phyloP scores from a whole-genome alignment of 2,888 invertebrate genomes.

The Candidula unifasciata region DNA sequence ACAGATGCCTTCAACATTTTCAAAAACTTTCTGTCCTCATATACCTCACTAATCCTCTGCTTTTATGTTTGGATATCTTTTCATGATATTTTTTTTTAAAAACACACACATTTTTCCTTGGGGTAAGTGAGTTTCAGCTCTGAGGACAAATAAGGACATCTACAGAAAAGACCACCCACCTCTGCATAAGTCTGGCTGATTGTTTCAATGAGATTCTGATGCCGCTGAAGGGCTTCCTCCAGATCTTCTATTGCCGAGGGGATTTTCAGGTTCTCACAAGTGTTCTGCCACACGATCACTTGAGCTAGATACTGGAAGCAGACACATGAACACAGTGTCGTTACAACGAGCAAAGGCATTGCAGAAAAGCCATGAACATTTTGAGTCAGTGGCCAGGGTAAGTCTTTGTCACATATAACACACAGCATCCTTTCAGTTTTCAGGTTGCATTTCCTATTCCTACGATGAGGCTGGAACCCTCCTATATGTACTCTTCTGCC shows the following conservation, averaged over 20 bases:
- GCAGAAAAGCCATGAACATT: conserved; percentile 98
- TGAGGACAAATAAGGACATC: too few relatives aligned
- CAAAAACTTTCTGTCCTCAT: too few relatives aligned
- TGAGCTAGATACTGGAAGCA: conserved; percentile 80
- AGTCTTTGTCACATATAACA: conserved; percentile 67
- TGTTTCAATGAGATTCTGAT: conserved; percentile 95
- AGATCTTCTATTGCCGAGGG: conserved; percentile 89
- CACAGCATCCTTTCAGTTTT: too few relatives aligned
- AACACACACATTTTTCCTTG: too few relatives aligned
- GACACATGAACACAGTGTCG: conserved; percentile 82
- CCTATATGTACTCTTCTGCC: too few relatives aligned
- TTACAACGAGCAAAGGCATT: conserved; percentile 95
- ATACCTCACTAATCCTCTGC: too few relatives aligned
- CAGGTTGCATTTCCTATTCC: too few relatives aligned
- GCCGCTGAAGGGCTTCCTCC: conserved; percentile 94
- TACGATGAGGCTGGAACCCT: too few relatives aligned
- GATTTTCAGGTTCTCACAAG: conserved; percentile 85
- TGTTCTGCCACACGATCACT: conserved; percentile 93
- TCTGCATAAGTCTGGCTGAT: conserved; percentile 97
- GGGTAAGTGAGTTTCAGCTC: too few relatives aligned
- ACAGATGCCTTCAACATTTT: too few relatives aligned
- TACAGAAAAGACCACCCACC: conserved; percentile 79
- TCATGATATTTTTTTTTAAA: too few relatives aligned
- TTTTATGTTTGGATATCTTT: too few relatives aligned
- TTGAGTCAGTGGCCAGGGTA: conserved; percentile 98